Evolutionary conservation across 2,888 invertebrate genomes (phyloP).

Genomic region (Hymenopus coronatus): DNA sequence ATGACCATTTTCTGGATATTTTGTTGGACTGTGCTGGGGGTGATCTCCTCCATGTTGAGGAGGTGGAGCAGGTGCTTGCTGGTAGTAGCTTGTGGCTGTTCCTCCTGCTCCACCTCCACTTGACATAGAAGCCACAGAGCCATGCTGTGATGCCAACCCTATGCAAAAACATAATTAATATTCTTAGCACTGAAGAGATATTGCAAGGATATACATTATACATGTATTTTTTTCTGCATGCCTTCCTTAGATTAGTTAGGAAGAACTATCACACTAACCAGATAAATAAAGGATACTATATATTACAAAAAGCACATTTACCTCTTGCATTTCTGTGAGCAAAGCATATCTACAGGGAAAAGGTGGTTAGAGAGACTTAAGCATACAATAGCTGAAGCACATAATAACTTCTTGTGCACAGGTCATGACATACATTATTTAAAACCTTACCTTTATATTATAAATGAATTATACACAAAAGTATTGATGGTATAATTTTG

Average conservation of each 20-base stretch:
- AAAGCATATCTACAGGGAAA: neutral
- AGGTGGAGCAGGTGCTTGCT: conserved; percentile 45
- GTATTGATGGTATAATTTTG: too few relatives aligned
- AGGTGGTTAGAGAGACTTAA: neutral
- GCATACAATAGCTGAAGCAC: neutral
- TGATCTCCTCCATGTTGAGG: conserved; percentile 21
- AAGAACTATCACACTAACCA: neutral
- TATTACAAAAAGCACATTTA: neutral
- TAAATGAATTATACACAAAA: too few relatives aligned
- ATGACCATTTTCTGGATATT: conserved; percentile 81
- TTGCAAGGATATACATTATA: neutral
- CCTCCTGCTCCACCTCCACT: conserved; percentile 44
- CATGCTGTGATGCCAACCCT: conserved; percentile 53
- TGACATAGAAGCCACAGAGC: conserved; percentile 51
- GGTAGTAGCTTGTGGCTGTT: conserved; percentile 44
- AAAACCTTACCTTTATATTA: too few relatives aligned
- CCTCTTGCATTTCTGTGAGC: neutral
- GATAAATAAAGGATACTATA: neutral
- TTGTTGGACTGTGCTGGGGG: conserved; percentile 50
- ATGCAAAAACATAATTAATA: conserved; percentile 25
- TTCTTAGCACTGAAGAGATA: neutral
- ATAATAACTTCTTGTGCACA: neutral
- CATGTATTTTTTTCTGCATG: neutral
- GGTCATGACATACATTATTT: too few relatives aligned
- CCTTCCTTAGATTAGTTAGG: neutral